phyloP scores from a whole-genome alignment of 2,797 vertebrate genomes.

The Acanthornis magna region DNA sequence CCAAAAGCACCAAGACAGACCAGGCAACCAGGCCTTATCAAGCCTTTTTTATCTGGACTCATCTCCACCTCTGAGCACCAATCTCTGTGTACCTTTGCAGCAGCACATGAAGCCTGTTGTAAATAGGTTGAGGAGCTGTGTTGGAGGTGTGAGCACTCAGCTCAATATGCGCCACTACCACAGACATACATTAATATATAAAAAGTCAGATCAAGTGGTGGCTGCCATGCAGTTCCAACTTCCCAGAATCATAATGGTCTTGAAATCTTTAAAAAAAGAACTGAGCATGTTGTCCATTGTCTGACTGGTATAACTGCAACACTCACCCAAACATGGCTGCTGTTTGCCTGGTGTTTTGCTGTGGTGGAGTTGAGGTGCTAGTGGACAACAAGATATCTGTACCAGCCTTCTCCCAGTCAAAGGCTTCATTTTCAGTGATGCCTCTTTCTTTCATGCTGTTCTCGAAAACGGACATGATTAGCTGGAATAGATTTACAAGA shows the following conservation, averaged over 20 bases:
- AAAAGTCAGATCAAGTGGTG: background rate
- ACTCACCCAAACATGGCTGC: constrained; percentile 95
- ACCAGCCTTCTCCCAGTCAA: constrained; percentile 96
- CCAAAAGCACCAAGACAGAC: background rate
- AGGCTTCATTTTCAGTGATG: constrained; percentile 96
- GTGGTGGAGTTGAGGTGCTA: constrained; percentile 88
- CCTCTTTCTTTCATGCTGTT: constrained; percentile 97
- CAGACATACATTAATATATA: background rate
- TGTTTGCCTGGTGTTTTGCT: constrained; percentile 93
- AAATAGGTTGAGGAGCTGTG: background rate
- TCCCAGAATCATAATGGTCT: background rate
- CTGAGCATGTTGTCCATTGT: background rate
- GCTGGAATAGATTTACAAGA: constrained; percentile 74
- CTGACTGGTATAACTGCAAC: background rate
- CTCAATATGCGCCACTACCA: background rate
- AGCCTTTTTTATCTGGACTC: background rate
- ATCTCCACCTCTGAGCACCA: background rate
- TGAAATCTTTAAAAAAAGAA: background rate
- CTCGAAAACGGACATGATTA: constrained; percentile 98
- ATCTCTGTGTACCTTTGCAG: background rate
- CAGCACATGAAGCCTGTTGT: background rate
- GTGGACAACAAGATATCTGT: constrained; percentile 88
- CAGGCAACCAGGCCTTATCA: background rate
- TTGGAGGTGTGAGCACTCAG: background rate
- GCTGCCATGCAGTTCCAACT: background rate